phyloP scores from a whole-genome alignment of 2,113 vertebrate genomes.

The Paralichthys olivaceus region DNA sequence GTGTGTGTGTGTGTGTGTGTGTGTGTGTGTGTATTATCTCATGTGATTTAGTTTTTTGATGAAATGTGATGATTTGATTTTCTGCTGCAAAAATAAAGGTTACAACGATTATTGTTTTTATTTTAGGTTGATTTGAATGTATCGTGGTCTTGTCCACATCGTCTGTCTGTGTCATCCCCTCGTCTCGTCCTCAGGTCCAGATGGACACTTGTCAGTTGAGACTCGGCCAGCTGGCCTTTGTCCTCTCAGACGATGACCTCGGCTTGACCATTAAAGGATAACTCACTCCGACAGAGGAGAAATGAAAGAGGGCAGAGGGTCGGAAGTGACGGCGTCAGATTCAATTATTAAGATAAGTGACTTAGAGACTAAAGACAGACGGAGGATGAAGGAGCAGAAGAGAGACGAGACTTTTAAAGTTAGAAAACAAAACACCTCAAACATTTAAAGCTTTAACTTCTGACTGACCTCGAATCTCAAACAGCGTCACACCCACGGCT shows the following conservation, averaged over 20 bases:
- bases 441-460: not conserved
- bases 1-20: not conserved
- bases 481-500: too few species aligned
- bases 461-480: not conserved
- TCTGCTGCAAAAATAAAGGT: too few species aligned
- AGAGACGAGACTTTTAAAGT: not conserved
- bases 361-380: not conserved
- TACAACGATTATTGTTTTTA: too few species aligned
- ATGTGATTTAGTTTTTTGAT: not conserved
- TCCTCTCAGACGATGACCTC: slow-evolving; percentile 25
- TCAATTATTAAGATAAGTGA: slow-evolving; percentile 21
- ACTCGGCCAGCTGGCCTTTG: slow-evolving; percentile 41
- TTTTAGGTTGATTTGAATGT: too few species aligned
- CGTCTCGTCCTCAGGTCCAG: slow-evolving; percentile 10
- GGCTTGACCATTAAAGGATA: slow-evolving; percentile 30
- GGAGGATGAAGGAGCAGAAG: not conserved
- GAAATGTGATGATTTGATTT: not conserved
- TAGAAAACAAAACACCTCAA: not conserved
- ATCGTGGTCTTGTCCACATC: too few species aligned
- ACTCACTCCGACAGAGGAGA: slow-evolving; percentile 8
- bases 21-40: not conserved
- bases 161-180: not conserved
- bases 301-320: not conserved
- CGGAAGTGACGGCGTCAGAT: not conserved
- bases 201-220: slow-evolving; percentile 45